Percentiles rank a stretch among this genome's conserved stretches.
Evolutionary conservation across 1,140 invertebrate species (phyloP).

Genomic region (Anadara kagoshimensis): DNA sequence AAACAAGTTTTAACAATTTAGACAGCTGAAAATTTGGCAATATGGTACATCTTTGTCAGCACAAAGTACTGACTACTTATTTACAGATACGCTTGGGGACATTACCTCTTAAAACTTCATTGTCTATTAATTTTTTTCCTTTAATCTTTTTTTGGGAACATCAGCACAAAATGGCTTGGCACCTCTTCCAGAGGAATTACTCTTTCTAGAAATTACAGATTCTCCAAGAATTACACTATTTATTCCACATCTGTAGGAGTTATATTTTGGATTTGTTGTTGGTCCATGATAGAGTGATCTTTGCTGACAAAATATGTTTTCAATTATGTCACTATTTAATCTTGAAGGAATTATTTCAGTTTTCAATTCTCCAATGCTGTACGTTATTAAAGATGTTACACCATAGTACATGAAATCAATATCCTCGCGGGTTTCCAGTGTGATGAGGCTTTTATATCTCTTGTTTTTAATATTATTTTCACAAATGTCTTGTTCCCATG

Average conservation of each 20-base stretch:
- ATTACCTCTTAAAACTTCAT: too few relatives aligned
- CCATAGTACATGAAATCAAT: conserved; percentile 27
- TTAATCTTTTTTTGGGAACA: neutral
- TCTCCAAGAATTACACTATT: conserved; percentile 27
- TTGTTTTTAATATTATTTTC: neutral
- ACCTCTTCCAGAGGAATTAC: conserved; percentile 10
- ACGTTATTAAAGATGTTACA: conserved; percentile 7
- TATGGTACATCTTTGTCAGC: too few relatives aligned
- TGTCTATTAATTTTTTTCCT: neutral
- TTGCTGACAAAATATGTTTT: conserved; percentile 34
- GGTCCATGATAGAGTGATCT: conserved; percentile 20
- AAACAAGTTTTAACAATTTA: too few relatives aligned
- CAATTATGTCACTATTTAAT: conserved; percentile 31
- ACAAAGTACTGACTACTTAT: too few relatives aligned
- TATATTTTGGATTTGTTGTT: conserved; percentile 25
- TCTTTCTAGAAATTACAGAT: conserved; percentile 15
- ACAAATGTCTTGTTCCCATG: neutral
- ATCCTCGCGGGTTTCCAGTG: conserved; percentile 32
- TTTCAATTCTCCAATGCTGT: conserved; percentile 11
- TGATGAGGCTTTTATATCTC: conserved; percentile 14
- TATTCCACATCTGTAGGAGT: conserved; percentile 4
- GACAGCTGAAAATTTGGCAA: too few relatives aligned
- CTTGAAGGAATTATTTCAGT: conserved; percentile 5
- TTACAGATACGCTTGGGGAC: too few relatives aligned
- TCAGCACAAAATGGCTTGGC: conserved; percentile 2